Conservation (phyloP, 2,797 vertebrate genomes). For the Rhadinocentrus ornatus region DNA sequence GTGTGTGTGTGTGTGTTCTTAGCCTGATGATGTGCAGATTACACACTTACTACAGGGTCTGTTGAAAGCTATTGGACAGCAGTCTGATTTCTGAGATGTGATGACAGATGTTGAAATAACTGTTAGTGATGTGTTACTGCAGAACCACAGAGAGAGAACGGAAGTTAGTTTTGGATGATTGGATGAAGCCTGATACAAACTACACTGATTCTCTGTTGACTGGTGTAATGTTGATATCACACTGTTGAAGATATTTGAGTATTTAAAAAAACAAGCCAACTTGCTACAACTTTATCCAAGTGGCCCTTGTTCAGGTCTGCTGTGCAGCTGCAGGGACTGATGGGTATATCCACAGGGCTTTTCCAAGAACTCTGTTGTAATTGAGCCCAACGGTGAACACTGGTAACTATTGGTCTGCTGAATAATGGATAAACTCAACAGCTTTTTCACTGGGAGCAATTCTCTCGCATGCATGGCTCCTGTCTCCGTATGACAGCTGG, state of each 20-base stretch:
- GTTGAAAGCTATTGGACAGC: slow-evolving; percentile 31
- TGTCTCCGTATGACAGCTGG: slow-evolving; percentile 62
- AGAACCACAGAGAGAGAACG: slow-evolving; percentile 4
- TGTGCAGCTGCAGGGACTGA: slow-evolving; percentile 30
- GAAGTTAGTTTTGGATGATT: slow-evolving; percentile 10
- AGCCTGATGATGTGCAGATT: slow-evolving; percentile 51
- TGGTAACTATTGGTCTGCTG: slow-evolving; percentile 62
- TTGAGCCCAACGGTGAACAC: slow-evolving; percentile 54
- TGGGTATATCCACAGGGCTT: slow-evolving; percentile 24
- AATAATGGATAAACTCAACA: slow-evolving; percentile 67
- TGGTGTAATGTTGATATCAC: slow-evolving; percentile 1
- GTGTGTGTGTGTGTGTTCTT: slow-evolving; percentile 8
- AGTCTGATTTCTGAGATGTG: slow-evolving; percentile 21
- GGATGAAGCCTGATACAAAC: neutral
- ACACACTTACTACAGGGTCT: slow-evolving; percentile 26
- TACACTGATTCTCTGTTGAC: neutral
- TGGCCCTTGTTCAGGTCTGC: slow-evolving; percentile 20
- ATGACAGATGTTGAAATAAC: slow-evolving; percentile 36
- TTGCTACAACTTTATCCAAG: neutral
- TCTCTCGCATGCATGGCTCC: slow-evolving; percentile 53
- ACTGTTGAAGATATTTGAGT: slow-evolving; percentile 9
- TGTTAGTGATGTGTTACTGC: neutral
- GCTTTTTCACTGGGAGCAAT: slow-evolving; percentile 60
- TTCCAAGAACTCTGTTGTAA: slow-evolving; percentile 51
- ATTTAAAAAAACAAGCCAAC: slow-evolving; percentile 21